phyloP scores from a whole-genome alignment of 2,797 vertebrate genomes.

The Xenops minutus region DNA sequence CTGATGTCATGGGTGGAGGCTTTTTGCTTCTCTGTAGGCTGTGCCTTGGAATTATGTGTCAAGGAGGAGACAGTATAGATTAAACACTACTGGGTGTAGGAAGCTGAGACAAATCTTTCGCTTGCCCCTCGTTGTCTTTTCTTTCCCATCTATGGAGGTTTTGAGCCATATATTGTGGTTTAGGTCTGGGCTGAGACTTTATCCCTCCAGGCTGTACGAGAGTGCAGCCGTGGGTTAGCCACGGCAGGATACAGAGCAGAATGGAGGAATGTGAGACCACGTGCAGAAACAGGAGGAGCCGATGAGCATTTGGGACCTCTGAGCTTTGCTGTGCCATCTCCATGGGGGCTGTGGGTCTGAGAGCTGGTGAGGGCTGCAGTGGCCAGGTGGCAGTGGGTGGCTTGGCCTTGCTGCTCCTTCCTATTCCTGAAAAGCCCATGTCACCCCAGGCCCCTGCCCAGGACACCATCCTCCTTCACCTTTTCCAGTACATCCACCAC shows the following conservation, averaged over 20 bases:
- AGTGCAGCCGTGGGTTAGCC: background rate
- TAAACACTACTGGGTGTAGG: background rate
- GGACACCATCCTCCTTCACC: background rate
- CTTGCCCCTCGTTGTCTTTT: background rate
- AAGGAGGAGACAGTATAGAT: background rate
- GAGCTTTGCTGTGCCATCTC: background rate
- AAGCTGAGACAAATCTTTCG: background rate
- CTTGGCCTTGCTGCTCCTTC: background rate
- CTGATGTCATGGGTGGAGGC: background rate
- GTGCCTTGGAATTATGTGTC: background rate
- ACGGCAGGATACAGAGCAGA: background rate
- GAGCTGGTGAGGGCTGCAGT: background rate
- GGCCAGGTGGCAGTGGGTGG: background rate
- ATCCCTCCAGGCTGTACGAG: background rate
- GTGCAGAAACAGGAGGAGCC: background rate
- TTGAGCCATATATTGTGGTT: background rate
- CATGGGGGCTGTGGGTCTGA: background rate
- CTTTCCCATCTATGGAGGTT: background rate
- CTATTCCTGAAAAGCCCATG: background rate
- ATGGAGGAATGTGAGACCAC: fast-evolving
- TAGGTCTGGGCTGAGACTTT: background rate
- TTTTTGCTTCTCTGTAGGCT: background rate
- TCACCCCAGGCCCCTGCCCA: background rate
- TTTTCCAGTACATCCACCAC: background rate
- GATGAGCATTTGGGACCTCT: background rate